Conservation (phyloP, 1,140 invertebrate species). For the Trypoxylus dichotomus region DNA sequence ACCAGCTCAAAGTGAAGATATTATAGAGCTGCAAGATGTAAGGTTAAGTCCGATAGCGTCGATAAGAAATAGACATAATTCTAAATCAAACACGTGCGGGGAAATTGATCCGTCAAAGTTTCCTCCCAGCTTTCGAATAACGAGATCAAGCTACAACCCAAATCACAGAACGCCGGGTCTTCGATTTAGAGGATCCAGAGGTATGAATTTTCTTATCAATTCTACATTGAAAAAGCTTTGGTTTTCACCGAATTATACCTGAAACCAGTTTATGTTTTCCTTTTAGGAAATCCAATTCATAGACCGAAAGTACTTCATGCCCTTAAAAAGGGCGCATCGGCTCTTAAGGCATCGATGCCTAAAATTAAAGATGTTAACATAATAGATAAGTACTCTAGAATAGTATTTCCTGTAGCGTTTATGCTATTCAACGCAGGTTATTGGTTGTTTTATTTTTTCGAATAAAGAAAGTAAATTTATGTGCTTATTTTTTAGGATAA, state of each 20-base stretch:
- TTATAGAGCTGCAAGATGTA: slow-evolving; percentile 80
- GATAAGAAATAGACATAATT: slow-evolving; percentile 68
- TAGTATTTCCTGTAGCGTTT: slow-evolving; percentile 93
- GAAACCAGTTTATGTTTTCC: too few relatives aligned
- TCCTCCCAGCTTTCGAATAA: slow-evolving; percentile 79
- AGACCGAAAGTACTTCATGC: slow-evolving; percentile 76
- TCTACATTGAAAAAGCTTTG: too few relatives aligned
- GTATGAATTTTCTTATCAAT: slow-evolving; percentile 44
- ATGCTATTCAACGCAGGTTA: slow-evolving; percentile 91
- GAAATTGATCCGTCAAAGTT: slow-evolving; percentile 66
- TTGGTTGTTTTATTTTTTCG: slow-evolving; percentile 91
- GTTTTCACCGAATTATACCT: too few relatives aligned
- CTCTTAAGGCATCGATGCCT: slow-evolving; percentile 81
- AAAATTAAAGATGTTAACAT: slow-evolving; percentile 96
- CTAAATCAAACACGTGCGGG: slow-evolving; percentile 46
- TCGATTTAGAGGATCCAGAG: slow-evolving; percentile 62
- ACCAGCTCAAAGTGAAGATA: slow-evolving; percentile 57
- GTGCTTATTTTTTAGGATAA: too few relatives aligned
- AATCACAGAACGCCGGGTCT: slow-evolving; percentile 57
- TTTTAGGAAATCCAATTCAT: slow-evolving; percentile 56
- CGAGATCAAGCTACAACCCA: slow-evolving; percentile 60
- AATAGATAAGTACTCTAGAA: slow-evolving; percentile 94
- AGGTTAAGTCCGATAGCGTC: slow-evolving; percentile 82
- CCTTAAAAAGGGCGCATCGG: slow-evolving; percentile 74
- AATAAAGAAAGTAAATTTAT: slow-evolving; percentile 51